A percentile compares a stretch with the other conserved stretches of the same genome.
Conservation (phyloP, 2,888 invertebrate genomes). For the Orgyia antiqua region DNA sequence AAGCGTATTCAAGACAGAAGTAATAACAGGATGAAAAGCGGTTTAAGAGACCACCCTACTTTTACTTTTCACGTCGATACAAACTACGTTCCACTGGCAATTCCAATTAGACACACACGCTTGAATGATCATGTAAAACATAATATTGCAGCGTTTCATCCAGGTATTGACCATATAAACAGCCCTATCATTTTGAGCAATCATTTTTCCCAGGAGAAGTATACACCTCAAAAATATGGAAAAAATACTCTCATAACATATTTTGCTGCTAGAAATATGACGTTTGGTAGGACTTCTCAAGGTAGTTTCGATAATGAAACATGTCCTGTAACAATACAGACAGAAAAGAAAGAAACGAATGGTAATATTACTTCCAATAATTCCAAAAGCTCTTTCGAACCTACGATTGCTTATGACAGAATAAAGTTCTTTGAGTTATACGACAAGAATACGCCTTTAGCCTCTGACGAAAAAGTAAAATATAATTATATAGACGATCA, state of each 20-base stretch:
- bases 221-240: no score
- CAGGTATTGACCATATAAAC: not conserved
- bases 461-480: slow-evolving; percentile 5
- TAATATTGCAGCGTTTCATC: not conserved
- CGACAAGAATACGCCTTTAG: slow-evolving; percentile 40
- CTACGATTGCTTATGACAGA: slow-evolving; percentile 41
- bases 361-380: not conserved
- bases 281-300: not conserved
- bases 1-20: slow-evolving; percentile 6
- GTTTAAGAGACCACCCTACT: slow-evolving; percentile 21
- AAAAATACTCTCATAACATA: not conserved
- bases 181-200: not conserved
- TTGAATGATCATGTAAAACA: slow-evolving; percentile 4
- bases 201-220: not conserved
- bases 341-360: not conserved
- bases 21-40: slow-evolving; percentile 8
- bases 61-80: slow-evolving; percentile 28
- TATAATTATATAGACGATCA: slow-evolving; percentile 6
- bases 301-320: slow-evolving; percentile 10
- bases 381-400: not conserved
- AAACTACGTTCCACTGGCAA: slow-evolving; percentile 6
- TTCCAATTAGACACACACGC: slow-evolving; percentile 13
- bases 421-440: slow-evolving; percentile 65
- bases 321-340: slow-evolving; percentile 6
- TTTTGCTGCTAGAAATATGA: not conserved